A percentile compares a stretch with the other conserved stretches of the same genome.
Conservation (phyloP, 2,888 invertebrate genomes). For the Ypsolopha sequella region DNA sequence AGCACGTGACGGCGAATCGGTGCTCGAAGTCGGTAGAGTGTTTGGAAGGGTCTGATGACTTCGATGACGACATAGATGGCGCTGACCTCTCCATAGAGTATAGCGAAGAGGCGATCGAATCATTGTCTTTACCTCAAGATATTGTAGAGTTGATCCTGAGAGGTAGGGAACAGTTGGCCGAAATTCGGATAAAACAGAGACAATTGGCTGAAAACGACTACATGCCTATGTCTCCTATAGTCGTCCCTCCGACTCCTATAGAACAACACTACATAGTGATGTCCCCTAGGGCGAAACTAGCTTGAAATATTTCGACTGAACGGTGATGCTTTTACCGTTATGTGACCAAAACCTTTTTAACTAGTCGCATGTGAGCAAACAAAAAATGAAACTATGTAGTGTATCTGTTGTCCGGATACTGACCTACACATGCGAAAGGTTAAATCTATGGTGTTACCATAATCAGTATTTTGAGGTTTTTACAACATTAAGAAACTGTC, state of each 20-base stretch:
- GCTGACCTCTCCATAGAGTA: conserved; percentile 42
- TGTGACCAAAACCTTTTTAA: too few relatives aligned
- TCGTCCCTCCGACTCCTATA: conserved; percentile 27
- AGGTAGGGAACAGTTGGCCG: conserved; percentile 31
- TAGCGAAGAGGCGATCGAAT: conserved; percentile 34
- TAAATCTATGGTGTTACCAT: neutral
- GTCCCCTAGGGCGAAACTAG: conserved; percentile 50
- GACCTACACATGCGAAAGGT: neutral
- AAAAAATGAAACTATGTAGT: too few relatives aligned
- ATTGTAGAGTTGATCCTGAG: conserved; percentile 47
- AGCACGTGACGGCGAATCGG: conserved; percentile 33
- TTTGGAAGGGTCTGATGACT: conserved; percentile 31
- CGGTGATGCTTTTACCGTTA: neutral
- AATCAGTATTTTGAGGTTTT: neutral
- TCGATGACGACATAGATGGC: conserved; percentile 27
- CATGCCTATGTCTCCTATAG: conserved; percentile 55
- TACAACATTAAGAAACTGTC: too few relatives aligned
- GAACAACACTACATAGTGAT: conserved; percentile 57
- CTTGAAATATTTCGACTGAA: conserved; percentile 20
- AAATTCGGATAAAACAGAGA: conserved; percentile 26
- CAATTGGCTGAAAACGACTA: conserved; percentile 39
- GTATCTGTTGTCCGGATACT: too few relatives aligned
- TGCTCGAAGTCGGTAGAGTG: conserved; percentile 58
- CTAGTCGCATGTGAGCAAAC: too few relatives aligned
- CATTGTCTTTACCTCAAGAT: conserved; percentile 44